phyloP scores from a whole-genome alignment of 1,140 invertebrate species.

The Aphelenchoides avenae region DNA sequence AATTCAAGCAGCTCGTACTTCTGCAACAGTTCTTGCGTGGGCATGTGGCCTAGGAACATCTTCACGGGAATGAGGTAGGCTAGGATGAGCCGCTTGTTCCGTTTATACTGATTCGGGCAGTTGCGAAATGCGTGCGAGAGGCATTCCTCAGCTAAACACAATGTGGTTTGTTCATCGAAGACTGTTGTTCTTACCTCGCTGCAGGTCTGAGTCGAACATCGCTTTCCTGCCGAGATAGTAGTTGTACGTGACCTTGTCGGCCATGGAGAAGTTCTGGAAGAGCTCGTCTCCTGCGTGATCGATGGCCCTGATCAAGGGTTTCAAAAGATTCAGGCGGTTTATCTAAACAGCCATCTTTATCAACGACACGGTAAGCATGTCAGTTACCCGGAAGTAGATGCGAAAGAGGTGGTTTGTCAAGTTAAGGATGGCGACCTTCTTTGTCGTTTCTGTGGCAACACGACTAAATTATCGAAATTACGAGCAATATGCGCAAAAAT shows the following conservation, averaged over 20 bases:
- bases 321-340: conserved; percentile 92
- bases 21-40: conserved; percentile 71
- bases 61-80: conserved; percentile 95
- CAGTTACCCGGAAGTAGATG: conserved; percentile 83
- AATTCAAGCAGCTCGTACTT: conserved; percentile 88
- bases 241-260: conserved; percentile 82
- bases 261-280: conserved; percentile 78
- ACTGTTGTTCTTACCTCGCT: conserved; percentile 53
- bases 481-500: conserved; percentile 5
- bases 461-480: conserved; percentile 62
- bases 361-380: background rate
- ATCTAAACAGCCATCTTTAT: conserved; percentile 51
- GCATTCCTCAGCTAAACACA: conserved; percentile 75
- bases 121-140: conserved; percentile 85
- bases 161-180: background rate
- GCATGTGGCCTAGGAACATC: conserved; percentile 89
- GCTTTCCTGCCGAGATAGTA: conserved; percentile 87
- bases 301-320: conserved; percentile 89
- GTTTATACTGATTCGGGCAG: conserved; percentile 74
- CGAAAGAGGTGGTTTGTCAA: conserved; percentile 94
- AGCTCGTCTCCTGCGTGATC: conserved; percentile 76
- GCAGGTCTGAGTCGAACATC: conserved; percentile 75
- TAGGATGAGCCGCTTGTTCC: conserved; percentile 86
- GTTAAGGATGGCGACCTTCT: conserved; percentile 88
- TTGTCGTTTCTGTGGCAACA: conserved; percentile 79